Evolutionary conservation across 2,797 vertebrate genomes (phyloP), one percentile per base, ranked within the genome.

Genomic region (Malacoraja senta): DNA sequence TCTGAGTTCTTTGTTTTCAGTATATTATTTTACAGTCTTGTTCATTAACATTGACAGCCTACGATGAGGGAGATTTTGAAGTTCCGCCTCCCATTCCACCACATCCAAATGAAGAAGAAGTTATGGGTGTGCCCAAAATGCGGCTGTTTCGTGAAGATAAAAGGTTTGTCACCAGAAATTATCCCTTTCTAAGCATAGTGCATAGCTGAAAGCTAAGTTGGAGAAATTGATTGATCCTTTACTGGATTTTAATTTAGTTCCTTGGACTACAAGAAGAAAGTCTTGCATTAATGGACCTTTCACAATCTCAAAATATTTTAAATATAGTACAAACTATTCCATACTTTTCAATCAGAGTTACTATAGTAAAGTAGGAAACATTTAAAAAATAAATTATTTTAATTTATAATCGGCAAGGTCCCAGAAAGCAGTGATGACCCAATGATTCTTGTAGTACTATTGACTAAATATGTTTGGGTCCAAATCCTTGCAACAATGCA

Each of bases 21-120:
- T 4, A 6, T 58, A 92, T 10, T 32, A 17, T 29, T 92, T 92
- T 76, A 53, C 90, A 53, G 24, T 76, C 90, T n/a, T 92, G 13
- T 92, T 76, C 24, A 63, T 32, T 90, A 53, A 58, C 68, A 26
- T 92, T 88, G 44, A 29, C 90, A 93, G 93, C 95, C 94, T 86
- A 0, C 3, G 90, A 95, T 93, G 97, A 96, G 93, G 94, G 95
- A 13, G 97, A 97, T 88, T 96, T 96, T 0, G 97, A 96, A 93
- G 95, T 95, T n/a, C 96, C 96, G 19, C 97, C 96, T 19, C 95
- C 96, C 91, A 94, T 96, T 38, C 96, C 96, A 93, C 96, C 96
- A 0, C 96, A 96, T 94, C 97, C 97, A 10, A 95, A 94, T 58
- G 94, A 97, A 17, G 95, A 95, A 17, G 94, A 95, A 12, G 13